Percentiles rank a stretch among this genome's conserved stretches.
These are phyloP conservation scores for Gymnosoma rotundatum DNA, from an alignment of 2,888 invertebrate genomes.

Conservation along the genomic window DNA sequence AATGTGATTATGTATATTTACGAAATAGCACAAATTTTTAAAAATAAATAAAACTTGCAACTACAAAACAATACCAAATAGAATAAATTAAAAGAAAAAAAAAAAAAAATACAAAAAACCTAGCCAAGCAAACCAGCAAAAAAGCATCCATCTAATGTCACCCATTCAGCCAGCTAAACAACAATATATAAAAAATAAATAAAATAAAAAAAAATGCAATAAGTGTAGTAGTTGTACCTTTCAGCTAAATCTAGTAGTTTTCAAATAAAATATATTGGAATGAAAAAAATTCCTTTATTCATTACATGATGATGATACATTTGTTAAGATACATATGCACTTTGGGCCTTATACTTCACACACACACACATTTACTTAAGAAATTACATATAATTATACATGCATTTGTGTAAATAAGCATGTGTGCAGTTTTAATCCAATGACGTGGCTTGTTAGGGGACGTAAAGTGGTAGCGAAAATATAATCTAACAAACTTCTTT, in stretches of 20 bases:
- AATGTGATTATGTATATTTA: constrained; percentile 66
- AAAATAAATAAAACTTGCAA: constrained; percentile 69
- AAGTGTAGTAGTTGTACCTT: constrained; percentile 65
- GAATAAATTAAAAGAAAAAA: constrained; percentile 17
- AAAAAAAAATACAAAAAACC: constrained; percentile 39
- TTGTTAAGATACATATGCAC: constrained; percentile 54
- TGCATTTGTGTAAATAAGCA: constrained; percentile 29
- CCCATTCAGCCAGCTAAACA: constrained; percentile 69
- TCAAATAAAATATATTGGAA: constrained; percentile 78
- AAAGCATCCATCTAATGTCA: constrained; percentile 71
- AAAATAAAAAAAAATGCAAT: constrained; percentile 54
- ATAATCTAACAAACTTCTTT: too few relatives aligned
- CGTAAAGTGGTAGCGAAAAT: neutral
- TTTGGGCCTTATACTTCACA: constrained; percentile 9
- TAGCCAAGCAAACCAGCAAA: constrained; percentile 66
- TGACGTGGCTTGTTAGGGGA: neutral
- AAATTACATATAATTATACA: constrained; percentile 26
- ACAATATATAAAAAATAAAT: constrained; percentile 60
- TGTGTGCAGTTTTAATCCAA: constrained; percentile 27
- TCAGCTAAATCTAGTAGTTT: constrained; percentile 64
- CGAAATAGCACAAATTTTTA: constrained; percentile 70
- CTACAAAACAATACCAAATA: constrained; percentile 59
- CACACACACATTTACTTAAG: constrained; percentile 32
- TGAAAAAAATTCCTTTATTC: constrained; percentile 81
- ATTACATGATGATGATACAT: constrained; percentile 66